Evolutionary conservation across 1,140 invertebrate genomes (phyloP).

Genomic region (Cydia fagiglandana): DNA sequence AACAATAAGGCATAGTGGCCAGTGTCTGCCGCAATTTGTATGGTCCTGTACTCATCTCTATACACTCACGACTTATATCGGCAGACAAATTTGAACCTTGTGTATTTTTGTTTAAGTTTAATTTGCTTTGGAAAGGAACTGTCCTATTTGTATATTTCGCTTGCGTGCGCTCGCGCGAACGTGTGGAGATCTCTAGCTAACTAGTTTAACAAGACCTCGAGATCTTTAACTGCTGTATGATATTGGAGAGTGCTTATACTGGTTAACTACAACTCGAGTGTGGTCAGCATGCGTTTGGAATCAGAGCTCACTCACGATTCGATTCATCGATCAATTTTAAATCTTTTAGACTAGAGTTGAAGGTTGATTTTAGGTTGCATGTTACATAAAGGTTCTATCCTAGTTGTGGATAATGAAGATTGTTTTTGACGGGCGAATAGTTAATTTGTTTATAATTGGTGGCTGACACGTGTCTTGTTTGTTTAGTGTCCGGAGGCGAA

Average conservation of each 20-base stretch:
- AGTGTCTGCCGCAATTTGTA: constrained; percentile 70
- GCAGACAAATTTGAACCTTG: neutral
- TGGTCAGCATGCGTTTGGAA: no score
- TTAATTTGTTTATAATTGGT: constrained; percentile 67
- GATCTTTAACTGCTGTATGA: no score
- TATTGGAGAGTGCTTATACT: no score
- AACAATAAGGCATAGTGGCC: constrained; percentile 70
- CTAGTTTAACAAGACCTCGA: no score
- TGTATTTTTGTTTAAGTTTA: no score
- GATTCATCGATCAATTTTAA: neutral
- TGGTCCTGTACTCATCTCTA: constrained; percentile 59
- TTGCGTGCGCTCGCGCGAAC: no score
- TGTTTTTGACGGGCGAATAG: constrained; percentile 51
- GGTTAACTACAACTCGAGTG: no score
- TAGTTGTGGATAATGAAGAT: constrained; percentile 44
- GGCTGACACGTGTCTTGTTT: constrained; percentile 48
- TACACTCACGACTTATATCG: constrained; percentile 40
- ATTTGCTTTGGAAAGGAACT: no score
- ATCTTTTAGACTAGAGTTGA: neutral
- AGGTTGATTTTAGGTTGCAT: neutral
- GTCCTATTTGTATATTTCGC: no score
- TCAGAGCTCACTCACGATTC: constrained; percentile 11
- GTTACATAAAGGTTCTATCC: constrained; percentile 14
- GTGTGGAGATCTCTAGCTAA: no score
- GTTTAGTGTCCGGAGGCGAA: constrained; percentile 22